Percentiles rank a stretch among this genome's conserved stretches.
Conservation (phyloP, 2,888 invertebrate species). For the Euphydryas editha region DNA sequence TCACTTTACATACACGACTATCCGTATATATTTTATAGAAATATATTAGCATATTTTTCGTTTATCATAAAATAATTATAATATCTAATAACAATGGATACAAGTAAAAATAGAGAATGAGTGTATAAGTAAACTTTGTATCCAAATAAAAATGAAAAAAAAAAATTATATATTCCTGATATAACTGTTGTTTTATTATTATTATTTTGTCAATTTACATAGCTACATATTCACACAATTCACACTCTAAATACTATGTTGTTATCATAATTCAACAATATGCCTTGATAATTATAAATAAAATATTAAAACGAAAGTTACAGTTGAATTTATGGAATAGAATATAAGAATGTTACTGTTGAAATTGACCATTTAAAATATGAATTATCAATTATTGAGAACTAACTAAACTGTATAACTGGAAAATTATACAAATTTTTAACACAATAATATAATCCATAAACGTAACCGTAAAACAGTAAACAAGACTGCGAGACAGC, state of each 20-base stretch:
- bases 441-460: no score
- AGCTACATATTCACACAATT: neutral
- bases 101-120: constrained; percentile 56
- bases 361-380: no score
- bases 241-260: neutral
- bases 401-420: no score
- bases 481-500: no score
- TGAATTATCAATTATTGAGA: no score
- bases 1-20: constrained; percentile 45
- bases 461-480: no score
- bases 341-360: no score
- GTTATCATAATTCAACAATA: no score
- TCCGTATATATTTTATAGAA: constrained; percentile 62
- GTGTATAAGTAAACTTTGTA: constrained; percentile 56
- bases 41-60: constrained; percentile 61
- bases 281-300: no score
- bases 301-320: no score
- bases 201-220: neutral
- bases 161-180: constrained; percentile 55
- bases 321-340: no score
- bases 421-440: no score
- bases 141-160: constrained; percentile 53
- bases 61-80: constrained; percentile 54
- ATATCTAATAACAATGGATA: constrained; percentile 37
- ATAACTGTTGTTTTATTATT: constrained; percentile 40